phyloP scores from a whole-genome alignment of 2,888 invertebrate species.

The Pharmacophagus antenor region DNA sequence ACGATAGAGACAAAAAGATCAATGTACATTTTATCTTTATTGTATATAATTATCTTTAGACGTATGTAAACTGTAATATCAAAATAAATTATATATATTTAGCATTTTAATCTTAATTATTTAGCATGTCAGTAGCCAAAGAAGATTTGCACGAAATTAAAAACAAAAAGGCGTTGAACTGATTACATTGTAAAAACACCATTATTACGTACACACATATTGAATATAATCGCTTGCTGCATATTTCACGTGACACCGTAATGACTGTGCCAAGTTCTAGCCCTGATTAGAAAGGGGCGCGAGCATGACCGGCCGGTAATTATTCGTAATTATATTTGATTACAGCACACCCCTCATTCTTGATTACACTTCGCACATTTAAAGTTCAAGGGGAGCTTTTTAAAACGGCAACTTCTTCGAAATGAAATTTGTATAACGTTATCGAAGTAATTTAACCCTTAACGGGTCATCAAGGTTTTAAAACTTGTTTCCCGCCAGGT shows the following conservation, averaged over 20 bases:
- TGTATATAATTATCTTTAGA: too few relatives aligned
- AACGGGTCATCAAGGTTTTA: not conserved
- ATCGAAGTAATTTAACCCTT: not conserved
- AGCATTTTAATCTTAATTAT: too few relatives aligned
- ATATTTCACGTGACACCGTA: constrained; percentile 18
- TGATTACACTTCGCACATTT: constrained; percentile 19
- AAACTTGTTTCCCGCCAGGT: too few relatives aligned
- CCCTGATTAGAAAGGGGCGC: constrained; percentile 23
- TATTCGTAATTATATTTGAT: constrained; percentile 29
- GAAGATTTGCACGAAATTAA: too few relatives aligned
- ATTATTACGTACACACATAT: not conserved
- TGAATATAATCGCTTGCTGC: constrained; percentile 6
- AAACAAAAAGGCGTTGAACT: too few relatives aligned
- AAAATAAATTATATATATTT: too few relatives aligned
- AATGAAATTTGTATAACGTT: not conserved
- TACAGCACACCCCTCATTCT: constrained; percentile 25
- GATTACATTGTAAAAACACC: not conserved
- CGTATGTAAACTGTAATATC: too few relatives aligned
- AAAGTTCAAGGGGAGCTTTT: constrained; percentile 29
- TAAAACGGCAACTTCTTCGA: constrained; percentile 14
- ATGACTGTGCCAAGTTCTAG: constrained; percentile 29
- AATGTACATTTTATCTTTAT: too few relatives aligned
- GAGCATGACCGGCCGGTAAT: constrained; percentile 22
- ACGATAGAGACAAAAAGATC: too few relatives aligned
- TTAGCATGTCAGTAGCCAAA: too few relatives aligned